These are phyloP conservation scores for Solea senegalensis DNA, from an alignment of 2,113 vertebrate species.

Conservation along the genomic window DNA sequence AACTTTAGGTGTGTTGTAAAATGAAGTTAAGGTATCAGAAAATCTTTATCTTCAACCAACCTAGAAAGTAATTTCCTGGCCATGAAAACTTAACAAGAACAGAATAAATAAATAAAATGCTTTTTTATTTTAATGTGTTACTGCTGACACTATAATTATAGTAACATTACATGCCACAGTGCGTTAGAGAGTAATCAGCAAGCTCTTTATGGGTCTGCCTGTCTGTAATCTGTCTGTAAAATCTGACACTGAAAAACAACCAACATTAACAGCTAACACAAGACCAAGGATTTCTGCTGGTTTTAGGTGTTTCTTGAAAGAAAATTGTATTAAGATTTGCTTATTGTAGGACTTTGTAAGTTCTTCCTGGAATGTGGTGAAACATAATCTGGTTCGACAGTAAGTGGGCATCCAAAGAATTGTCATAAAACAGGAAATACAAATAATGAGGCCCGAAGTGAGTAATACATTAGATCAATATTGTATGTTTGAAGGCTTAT, in stretches of 20 bases:
- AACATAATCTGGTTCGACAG: constrained; percentile 1
- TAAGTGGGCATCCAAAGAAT: not conserved
- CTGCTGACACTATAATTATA: not conserved
- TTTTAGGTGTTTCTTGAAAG: not conserved
- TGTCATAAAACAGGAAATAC: not conserved
- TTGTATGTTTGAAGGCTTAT: not conserved
- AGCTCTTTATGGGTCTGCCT: constrained; percentile 11
- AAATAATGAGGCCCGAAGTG: not conserved
- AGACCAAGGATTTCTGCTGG: not conserved
- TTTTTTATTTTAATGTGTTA: not conserved
- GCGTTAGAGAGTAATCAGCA: not conserved
- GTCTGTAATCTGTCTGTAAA: constrained; percentile 1
- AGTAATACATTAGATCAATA: not conserved
- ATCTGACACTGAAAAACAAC: not conserved
- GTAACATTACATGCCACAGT: not conserved
- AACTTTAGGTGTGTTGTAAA: constrained; percentile 9
- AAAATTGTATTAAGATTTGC: not conserved
- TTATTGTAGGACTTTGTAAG: no score
- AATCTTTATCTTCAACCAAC: not conserved
- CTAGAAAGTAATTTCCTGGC: not conserved
- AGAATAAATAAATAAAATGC: constrained; percentile 8
- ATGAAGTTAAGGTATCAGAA: constrained; percentile 1
- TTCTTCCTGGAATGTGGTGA: not conserved
- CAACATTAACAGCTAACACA: not conserved
- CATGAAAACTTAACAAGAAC: constrained; percentile 13